Percentiles rank a stretch among this genome's conserved stretches.
phyloP scores from a whole-genome alignment of 2,113 vertebrate genomes.

The Emberiza fucata region DNA sequence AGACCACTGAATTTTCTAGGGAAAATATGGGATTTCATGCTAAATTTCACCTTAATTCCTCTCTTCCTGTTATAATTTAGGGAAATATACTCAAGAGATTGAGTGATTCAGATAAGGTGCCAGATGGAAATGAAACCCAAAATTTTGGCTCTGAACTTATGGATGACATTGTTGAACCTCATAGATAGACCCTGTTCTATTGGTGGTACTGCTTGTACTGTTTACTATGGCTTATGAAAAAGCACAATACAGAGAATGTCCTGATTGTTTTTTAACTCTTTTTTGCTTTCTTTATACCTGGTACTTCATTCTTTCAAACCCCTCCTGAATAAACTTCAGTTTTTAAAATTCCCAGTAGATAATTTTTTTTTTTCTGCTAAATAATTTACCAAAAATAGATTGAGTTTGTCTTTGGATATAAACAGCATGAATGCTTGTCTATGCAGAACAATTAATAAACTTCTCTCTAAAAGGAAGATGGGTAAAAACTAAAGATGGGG shows the following conservation, averaged over 20 bases:
- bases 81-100: background rate
- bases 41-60: background rate
- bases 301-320: background rate
- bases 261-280: background rate
- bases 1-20: background rate
- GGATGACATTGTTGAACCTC: background rate
- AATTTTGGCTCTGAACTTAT: background rate
- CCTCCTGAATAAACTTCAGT: background rate
- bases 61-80: background rate
- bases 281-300: background rate
- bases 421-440: background rate
- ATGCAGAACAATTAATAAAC: background rate
- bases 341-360: background rate
- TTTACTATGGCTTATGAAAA: background rate
- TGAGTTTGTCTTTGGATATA: background rate
- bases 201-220: background rate
- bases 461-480: background rate
- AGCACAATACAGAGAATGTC: background rate
- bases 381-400: background rate
- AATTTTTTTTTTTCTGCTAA: background rate
- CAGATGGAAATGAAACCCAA: background rate
- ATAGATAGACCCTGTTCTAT: background rate
- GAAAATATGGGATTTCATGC: background rate
- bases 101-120: slow-evolving; percentile 9
- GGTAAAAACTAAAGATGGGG: background rate